These are phyloP conservation scores for Cyprinella venusta DNA, from an alignment of 2,797 vertebrate genomes.

Conservation along the genomic window DNA sequence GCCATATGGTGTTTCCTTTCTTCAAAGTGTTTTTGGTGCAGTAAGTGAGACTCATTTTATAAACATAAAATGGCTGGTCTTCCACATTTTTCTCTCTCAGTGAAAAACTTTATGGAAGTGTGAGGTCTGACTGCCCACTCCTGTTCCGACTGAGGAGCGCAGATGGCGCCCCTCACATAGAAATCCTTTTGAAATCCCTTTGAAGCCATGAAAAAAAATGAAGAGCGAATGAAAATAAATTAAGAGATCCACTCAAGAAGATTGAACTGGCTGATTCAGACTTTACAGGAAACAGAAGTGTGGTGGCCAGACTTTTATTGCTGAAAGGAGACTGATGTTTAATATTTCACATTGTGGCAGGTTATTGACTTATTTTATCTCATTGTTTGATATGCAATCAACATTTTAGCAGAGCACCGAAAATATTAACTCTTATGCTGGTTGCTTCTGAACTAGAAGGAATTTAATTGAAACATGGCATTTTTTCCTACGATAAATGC, in stretches of 20 bases:
- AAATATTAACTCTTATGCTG: neutral
- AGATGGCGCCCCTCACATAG: conserved; percentile 64
- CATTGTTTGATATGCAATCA: conserved; percentile 21
- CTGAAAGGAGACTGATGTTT: conserved; percentile 12
- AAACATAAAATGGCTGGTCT: conserved; percentile 53
- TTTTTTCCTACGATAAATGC: neutral
- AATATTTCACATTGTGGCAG: conserved; percentile 2
- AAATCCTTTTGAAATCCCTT: conserved; percentile 53
- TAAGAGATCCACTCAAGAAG: conserved; percentile 55
- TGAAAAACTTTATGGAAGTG: conserved; percentile 33
- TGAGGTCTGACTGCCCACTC: conserved; percentile 17
- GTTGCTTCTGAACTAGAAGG: neutral
- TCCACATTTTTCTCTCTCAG: conserved; percentile 20
- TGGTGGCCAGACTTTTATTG: conserved; percentile 9
- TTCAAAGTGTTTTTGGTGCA: conserved; percentile 68
- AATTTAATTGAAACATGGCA: conserved; percentile 20
- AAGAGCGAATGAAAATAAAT: conserved; percentile 66
- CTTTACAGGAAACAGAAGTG: conserved; percentile 27
- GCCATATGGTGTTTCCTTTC: conserved; percentile 56
- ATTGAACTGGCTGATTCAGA: conserved; percentile 51
- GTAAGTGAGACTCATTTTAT: conserved; percentile 70
- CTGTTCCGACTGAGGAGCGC: conserved; percentile 51
- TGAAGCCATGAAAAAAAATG: conserved; percentile 65
- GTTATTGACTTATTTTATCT: conserved; percentile 17
- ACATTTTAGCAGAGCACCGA: conserved; percentile 1